Conservation (phyloP, 2,113 vertebrate species). For the Cynocephalus volans region DNA sequence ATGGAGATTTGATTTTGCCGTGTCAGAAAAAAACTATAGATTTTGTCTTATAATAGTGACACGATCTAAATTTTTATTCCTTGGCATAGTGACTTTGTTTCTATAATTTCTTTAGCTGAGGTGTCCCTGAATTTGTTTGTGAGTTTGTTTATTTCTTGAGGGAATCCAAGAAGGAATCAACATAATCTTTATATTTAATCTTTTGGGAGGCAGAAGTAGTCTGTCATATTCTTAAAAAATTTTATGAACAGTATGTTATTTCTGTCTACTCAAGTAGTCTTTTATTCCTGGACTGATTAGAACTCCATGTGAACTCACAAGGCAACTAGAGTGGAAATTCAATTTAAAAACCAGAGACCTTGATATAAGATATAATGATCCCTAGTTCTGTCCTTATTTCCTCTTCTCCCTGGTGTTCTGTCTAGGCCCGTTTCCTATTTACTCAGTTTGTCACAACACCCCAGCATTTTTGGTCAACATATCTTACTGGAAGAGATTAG, state of each 20-base stretch:
- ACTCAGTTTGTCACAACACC: background rate
- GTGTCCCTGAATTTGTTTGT: background rate
- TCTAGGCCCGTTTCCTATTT: conserved; percentile 16
- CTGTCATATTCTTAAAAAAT: conserved; percentile 16
- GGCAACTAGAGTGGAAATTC: conserved; percentile 71
- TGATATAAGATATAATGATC: conserved; percentile 66
- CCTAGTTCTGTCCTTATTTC: conserved; percentile 25
- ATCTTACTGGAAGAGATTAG: conserved; percentile 4
- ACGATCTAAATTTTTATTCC: conserved; percentile 18
- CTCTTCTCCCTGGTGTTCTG: background rate
- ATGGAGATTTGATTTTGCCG: conserved; percentile 5
- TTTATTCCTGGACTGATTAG: conserved; percentile 62
- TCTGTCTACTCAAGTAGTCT: conserved; percentile 31
- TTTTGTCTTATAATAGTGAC: background rate
- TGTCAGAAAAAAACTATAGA: conserved; percentile 20
- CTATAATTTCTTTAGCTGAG: background rate
- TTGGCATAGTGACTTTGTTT: background rate
- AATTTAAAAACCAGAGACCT: conserved; percentile 73
- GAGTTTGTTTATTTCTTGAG: background rate
- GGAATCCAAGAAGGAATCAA: background rate
- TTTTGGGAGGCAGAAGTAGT: background rate
- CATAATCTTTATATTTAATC: background rate
- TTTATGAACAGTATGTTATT: conserved; percentile 35
- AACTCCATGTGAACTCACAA: conserved; percentile 56
- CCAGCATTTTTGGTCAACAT: background rate